Conservation (phyloP, 2,888 invertebrate genomes). For the Apodemia duryi region DNA sequence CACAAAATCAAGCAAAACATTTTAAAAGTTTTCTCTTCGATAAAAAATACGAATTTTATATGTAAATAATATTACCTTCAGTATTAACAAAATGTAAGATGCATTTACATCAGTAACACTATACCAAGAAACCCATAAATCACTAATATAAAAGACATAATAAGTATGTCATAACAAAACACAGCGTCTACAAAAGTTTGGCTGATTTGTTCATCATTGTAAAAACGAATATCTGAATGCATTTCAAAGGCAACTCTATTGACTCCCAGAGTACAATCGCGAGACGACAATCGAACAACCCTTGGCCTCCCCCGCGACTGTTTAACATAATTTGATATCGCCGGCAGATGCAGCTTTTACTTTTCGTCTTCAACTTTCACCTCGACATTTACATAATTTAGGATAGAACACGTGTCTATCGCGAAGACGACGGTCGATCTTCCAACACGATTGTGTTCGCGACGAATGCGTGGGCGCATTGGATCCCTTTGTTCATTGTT, state of each 20-base stretch:
- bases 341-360: conserved; percentile 72
- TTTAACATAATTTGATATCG: conserved; percentile 63
- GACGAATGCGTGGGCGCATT: conserved; percentile 60
- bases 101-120: not conserved
- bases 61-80: not conserved
- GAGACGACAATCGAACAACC: conserved; percentile 47
- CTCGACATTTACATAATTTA: conserved; percentile 66
- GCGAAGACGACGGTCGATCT: conserved; percentile 51
- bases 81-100: not conserved
- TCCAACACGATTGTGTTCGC: conserved; percentile 50
- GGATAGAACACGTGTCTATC: conserved; percentile 42
- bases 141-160: conserved; percentile 48
- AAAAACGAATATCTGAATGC: conserved; percentile 46
- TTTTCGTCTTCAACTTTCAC: conserved; percentile 76
- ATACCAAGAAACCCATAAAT: conserved; percentile 47
- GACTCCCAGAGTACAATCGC: conserved; percentile 52
- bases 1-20: not conserved
- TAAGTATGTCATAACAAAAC: conserved; percentile 48
- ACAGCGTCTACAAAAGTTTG: conserved; percentile 56
- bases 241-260: conserved; percentile 41
- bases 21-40: not conserved
- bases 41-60: not conserved
- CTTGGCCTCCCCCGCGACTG: conserved; percentile 48
- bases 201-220: conserved; percentile 65
- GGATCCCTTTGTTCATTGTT: conserved; percentile 73